Evolutionary conservation across 2,113 vertebrate genomes (phyloP).

Genomic region (Plotosus lineatus): DNA sequence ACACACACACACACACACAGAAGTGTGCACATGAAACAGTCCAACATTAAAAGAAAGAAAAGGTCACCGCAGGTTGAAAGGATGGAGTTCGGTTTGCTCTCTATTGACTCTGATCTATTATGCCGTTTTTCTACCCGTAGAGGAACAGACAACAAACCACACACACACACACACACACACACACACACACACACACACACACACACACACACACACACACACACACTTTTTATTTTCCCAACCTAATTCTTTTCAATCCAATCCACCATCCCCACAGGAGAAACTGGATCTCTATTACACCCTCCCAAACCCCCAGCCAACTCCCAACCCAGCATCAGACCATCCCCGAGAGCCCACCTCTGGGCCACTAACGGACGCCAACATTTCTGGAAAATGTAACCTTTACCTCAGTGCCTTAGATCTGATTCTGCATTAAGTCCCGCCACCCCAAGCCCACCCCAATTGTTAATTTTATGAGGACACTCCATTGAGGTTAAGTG

Average conservation of each 20-base stretch:
- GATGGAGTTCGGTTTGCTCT: slow-evolving; percentile 36
- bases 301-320: background rate
- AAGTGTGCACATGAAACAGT: slow-evolving; percentile 38
- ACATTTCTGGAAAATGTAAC: slow-evolving; percentile 19
- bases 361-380: slow-evolving; percentile 20
- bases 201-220: slow-evolving; percentile 20
- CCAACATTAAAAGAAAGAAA: slow-evolving; percentile 43
- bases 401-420: slow-evolving; percentile 9
- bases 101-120: slow-evolving; percentile 51
- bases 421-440: slow-evolving; percentile 17
- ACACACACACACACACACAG: slow-evolving; percentile 4
- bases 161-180: slow-evolving; percentile 11
- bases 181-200: slow-evolving; percentile 24
- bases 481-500: background rate
- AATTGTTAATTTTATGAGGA: slow-evolving; percentile 1
- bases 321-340: slow-evolving; percentile 39
- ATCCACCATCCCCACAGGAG: background rate
- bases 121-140: slow-evolving; percentile 49
- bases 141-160: slow-evolving; percentile 27
- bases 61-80: slow-evolving; percentile 49
- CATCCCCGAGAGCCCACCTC: slow-evolving; percentile 18
- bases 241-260: slow-evolving; percentile 22
- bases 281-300: slow-evolving; percentile 43
- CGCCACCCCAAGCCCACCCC: no score
- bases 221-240: slow-evolving; percentile 1